A percentile compares a stretch with the other conserved stretches of the same genome.
Evolutionary conservation across 2,113 vertebrate species (phyloP).

Genomic region (Chrysemys picta): DNA sequence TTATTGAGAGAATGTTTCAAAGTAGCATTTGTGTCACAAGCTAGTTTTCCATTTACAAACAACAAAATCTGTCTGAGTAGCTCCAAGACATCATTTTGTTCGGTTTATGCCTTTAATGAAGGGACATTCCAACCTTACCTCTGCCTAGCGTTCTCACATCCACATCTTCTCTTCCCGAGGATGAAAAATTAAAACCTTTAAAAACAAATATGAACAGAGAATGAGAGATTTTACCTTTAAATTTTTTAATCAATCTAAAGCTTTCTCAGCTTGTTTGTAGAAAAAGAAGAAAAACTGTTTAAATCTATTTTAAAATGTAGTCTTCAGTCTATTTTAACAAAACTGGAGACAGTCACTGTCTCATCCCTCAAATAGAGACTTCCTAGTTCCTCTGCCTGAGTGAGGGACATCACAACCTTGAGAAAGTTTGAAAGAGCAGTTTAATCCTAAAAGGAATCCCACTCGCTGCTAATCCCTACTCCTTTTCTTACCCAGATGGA

Average conservation of each 20-base stretch:
- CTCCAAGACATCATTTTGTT: not conserved
- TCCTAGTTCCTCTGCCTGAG: not conserved
- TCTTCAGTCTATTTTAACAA: not conserved
- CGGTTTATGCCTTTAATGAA: not conserved
- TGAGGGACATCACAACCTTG: not conserved
- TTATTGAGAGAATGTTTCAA: not conserved
- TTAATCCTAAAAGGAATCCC: not conserved
- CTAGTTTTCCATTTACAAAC: not conserved
- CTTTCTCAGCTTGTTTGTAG: not conserved
- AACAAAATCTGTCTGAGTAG: not conserved
- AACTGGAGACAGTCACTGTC: not conserved
- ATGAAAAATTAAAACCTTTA: slow-evolving; percentile 97
- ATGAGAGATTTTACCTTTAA: slow-evolving; percentile 2
- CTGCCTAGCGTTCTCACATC: slow-evolving; percentile 97
- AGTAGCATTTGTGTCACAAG: not conserved
- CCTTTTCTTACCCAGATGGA: not conserved
- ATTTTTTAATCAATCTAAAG: not conserved
- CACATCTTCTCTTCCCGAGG: slow-evolving; percentile 97
- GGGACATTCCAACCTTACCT: slow-evolving; percentile 80
- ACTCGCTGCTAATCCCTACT: not conserved
- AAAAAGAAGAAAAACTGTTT: not conserved
- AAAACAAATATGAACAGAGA: slow-evolving; percentile 53
- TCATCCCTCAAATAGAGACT: not conserved
- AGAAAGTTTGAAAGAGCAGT: not conserved
- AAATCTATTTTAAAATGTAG: not conserved